A percentile compares a stretch with the other conserved stretches of the same genome.
Conservation (phyloP, 2,113 vertebrate species). For the Pantherophis guttatus region DNA sequence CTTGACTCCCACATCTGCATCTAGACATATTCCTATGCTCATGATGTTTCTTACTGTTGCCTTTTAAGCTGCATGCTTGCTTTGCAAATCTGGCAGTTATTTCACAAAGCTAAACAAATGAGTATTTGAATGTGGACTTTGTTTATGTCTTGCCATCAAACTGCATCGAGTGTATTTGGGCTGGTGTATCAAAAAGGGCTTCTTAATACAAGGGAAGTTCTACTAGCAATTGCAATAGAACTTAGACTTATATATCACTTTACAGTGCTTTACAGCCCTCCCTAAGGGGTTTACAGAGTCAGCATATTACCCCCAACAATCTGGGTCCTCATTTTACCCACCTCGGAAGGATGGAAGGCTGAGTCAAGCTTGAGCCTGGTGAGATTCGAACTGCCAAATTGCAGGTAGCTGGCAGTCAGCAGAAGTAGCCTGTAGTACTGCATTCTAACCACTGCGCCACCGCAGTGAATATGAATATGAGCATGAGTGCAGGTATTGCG, state of each 20-base stretch:
- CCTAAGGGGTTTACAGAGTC: too few relatives aligned
- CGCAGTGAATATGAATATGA: background rate
- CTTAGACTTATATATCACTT: too few relatives aligned
- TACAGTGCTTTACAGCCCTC: too few relatives aligned
- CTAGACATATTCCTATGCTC: background rate
- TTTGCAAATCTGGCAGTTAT: background rate
- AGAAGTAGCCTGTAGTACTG: too few relatives aligned
- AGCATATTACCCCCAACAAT: too few relatives aligned
- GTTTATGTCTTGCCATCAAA: background rate
- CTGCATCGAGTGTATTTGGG: background rate
- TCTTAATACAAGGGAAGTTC: background rate
- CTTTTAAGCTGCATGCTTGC: background rate
- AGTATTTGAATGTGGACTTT: background rate
- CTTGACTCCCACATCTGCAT: background rate
- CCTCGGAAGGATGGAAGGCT: too few relatives aligned
- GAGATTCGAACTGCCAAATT: too few relatives aligned
- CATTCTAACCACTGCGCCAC: too few relatives aligned
- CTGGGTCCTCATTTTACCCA: too few relatives aligned
- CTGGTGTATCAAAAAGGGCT: background rate
- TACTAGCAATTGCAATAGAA: background rate
- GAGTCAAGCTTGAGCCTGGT: too few relatives aligned
- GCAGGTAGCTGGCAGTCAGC: too few relatives aligned
- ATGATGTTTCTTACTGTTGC: background rate
- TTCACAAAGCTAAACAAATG: background rate
- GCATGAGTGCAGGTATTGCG: background rate